phyloP scores from a whole-genome alignment of 2,888 invertebrate genomes.

The Stenolophus ochropezus region DNA sequence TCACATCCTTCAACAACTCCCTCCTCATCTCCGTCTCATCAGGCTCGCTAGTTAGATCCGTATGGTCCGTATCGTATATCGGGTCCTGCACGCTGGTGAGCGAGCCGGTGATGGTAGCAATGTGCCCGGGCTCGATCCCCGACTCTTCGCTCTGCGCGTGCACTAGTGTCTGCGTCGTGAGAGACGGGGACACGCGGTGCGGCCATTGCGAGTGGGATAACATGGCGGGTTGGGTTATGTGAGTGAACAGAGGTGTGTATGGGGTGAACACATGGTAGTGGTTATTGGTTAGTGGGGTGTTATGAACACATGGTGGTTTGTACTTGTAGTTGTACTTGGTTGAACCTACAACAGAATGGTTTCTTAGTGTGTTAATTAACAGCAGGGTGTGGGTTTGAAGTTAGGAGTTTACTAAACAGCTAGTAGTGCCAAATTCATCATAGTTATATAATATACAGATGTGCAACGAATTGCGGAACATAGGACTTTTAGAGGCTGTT shows the following conservation, averaged over 20 bases:
- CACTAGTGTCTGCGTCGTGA: conserved; percentile 68
- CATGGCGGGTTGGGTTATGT: no score
- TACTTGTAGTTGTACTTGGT: not conserved
- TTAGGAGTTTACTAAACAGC: no score
- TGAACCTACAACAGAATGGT: not conserved
- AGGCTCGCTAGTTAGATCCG: conserved; percentile 85
- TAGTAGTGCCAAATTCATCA: no score
- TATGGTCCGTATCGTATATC: conserved; percentile 86
- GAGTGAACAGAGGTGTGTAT: no score
- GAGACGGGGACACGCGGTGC: conserved; percentile 71
- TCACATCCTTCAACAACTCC: conserved; percentile 87
- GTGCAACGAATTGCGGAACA: no score
- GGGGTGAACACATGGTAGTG: no score
- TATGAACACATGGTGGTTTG: not conserved
- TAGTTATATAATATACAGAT: no score
- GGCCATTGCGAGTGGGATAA: conserved; percentile 72
- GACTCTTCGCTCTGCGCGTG: conserved; percentile 75
- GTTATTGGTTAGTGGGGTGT: not conserved
- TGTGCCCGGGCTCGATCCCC: conserved; percentile 80
- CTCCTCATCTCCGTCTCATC: conserved; percentile 86
- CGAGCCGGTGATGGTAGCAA: conserved; percentile 84
- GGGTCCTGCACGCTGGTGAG: conserved; percentile 75
- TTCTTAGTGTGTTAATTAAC: not conserved
- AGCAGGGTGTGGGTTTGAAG: no score
- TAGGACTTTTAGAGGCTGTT: no score